Conservation (phyloP, 2,113 vertebrate genomes). For the Hippocampus guttulatus region DNA sequence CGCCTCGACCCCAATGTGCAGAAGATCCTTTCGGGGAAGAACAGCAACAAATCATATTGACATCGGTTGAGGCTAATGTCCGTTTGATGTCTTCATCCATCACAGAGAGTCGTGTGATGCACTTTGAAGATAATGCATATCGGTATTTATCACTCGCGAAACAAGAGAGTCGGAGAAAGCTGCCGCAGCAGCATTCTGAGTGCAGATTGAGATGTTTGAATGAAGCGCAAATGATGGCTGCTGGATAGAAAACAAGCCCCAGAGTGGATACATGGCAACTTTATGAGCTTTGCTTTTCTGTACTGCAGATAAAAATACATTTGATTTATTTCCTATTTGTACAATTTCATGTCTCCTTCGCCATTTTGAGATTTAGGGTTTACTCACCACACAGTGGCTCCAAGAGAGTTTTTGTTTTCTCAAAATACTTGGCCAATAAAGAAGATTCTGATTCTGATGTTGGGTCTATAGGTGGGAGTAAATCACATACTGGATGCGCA, state of each 20-base stretch:
- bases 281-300: background rate
- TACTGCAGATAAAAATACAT: background rate
- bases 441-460: too few relatives aligned
- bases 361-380: too few relatives aligned
- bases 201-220: background rate
- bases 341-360: background rate
- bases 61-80: background rate
- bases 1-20: background rate
- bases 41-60: constrained; percentile 4
- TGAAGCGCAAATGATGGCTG: background rate
- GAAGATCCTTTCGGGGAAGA: background rate
- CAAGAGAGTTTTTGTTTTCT: too few relatives aligned
- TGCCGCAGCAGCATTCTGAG: background rate
- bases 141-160: background rate
- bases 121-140: constrained; percentile 4
- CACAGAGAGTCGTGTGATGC: background rate
- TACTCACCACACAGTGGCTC: too few relatives aligned
- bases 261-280: background rate
- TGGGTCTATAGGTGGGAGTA: too few relatives aligned
- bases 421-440: too few relatives aligned
- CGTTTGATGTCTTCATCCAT: background rate
- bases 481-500: too few relatives aligned
- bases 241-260: background rate
- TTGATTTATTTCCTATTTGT: background rate
- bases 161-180: background rate